Evolutionary conservation across 2,113 vertebrate genomes (phyloP).

Genomic region (Guaruba guarouba): DNA sequence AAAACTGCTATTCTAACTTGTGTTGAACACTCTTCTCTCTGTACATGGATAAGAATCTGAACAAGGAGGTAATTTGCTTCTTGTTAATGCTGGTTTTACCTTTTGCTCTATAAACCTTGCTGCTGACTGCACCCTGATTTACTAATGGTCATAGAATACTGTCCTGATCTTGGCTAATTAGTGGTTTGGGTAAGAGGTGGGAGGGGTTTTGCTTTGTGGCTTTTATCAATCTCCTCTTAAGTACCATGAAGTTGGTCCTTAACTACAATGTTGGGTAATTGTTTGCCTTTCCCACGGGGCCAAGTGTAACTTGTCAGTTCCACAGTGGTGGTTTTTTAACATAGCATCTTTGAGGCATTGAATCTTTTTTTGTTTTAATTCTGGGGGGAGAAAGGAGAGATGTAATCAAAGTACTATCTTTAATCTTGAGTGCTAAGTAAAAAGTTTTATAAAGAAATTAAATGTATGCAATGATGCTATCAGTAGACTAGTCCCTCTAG

Average conservation of each 20-base stretch:
- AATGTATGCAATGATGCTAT: not conserved
- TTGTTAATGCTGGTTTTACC: not conserved
- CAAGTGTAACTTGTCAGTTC: not conserved
- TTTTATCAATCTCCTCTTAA: not conserved
- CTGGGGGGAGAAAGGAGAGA: rapidly evolving
- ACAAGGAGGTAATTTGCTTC: not conserved
- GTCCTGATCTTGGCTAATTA: not conserved
- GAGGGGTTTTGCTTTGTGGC: not conserved
- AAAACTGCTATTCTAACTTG: not conserved
- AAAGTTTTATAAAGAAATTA: not conserved
- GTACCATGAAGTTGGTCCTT: not conserved
- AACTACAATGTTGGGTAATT: not conserved
- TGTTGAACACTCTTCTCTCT: not conserved
- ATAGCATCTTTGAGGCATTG: not conserved
- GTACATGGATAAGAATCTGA: not conserved
- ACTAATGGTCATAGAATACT: not conserved
- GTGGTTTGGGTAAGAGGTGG: not conserved
- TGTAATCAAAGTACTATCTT: not conserved
- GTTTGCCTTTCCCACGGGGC: not conserved
- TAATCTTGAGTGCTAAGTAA: not conserved
- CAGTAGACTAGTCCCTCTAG: not conserved
- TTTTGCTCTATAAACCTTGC: not conserved
- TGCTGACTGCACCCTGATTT: not conserved
- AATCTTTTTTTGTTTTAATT: not conserved
- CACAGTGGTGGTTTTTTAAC: not conserved